Conservation (phyloP, 1,140 invertebrate species). For the Saxidomus purpurata region DNA sequence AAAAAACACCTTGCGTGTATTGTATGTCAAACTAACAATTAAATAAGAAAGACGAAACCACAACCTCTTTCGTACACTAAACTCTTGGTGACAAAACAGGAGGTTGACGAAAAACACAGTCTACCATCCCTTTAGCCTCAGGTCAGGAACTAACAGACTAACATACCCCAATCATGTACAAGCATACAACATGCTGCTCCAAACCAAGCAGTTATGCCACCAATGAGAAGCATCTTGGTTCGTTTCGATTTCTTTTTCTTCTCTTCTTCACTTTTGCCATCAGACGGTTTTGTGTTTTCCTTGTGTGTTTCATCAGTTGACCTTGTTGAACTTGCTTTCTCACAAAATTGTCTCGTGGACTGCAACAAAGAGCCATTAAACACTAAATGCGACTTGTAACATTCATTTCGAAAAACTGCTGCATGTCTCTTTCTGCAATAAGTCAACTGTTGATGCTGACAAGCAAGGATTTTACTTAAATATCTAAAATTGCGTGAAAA, state of each 20-base stretch:
- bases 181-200: background rate
- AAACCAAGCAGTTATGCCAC: background rate
- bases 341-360: background rate
- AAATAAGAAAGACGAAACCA: too few species aligned
- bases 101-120: too few species aligned
- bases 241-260: background rate
- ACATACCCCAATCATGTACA: background rate
- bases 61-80: too few species aligned
- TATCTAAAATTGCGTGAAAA: background rate
- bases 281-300: background rate
- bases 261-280: background rate
- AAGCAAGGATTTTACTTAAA: conserved; percentile 6
- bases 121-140: too few species aligned
- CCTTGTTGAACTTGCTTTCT: background rate
- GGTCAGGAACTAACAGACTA: too few species aligned
- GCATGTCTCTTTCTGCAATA: conserved; percentile 10
- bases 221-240: background rate
- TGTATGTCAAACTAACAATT: too few species aligned
- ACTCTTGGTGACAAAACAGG: too few species aligned
- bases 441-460: background rate
- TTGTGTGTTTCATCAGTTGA: background rate
- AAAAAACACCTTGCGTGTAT: too few species aligned
- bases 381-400: background rate
- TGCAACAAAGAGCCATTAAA: background rate
- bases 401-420: background rate